phyloP scores from a whole-genome alignment of 2,888 invertebrate genomes.

The Polydrusus tereticollis region DNA sequence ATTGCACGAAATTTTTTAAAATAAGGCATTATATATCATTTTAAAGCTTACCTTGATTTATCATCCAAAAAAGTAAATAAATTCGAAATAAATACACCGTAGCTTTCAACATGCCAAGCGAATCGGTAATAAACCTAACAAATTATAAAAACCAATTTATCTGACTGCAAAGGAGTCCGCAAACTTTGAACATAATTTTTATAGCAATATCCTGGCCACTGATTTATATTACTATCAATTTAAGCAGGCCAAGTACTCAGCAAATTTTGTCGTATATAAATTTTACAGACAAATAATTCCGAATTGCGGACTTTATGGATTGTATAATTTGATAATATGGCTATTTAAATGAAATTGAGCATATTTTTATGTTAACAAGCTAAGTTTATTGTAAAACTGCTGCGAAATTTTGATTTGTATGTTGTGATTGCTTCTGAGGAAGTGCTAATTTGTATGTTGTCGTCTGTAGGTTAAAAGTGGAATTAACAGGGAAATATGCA shows the following conservation, averaged over 20 bases:
- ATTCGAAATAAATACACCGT: slow-evolving; percentile 23
- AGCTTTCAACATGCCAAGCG: slow-evolving; percentile 35
- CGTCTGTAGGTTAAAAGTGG: too few species aligned
- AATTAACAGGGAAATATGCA: too few species aligned
- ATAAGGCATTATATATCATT: too few species aligned
- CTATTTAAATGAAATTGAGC: slow-evolving; percentile 53
- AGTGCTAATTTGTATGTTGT: too few species aligned
- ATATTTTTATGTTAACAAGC: slow-evolving; percentile 14
- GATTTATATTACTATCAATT: slow-evolving; percentile 64
- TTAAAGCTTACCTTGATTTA: background rate
- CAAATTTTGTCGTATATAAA: slow-evolving; percentile 63
- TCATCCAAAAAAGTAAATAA: background rate
- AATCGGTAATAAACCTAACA: slow-evolving; percentile 62
- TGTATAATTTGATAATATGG: slow-evolving; percentile 59
- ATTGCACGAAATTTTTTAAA: too few species aligned
- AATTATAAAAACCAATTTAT: slow-evolving; percentile 64
- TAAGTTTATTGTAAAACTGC: background rate
- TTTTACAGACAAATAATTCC: slow-evolving; percentile 57
- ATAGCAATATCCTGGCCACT: slow-evolving; percentile 63
- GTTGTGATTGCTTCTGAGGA: too few species aligned
- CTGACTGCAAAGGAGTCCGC: slow-evolving; percentile 62
- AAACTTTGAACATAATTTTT: slow-evolving; percentile 65
- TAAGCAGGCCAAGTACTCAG: slow-evolving; percentile 62
- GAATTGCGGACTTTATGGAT: slow-evolving; percentile 60
- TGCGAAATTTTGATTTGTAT: too few species aligned